phyloP scores from a whole-genome alignment of 2,797 vertebrate species.

The Myotis pilosus region DNA sequence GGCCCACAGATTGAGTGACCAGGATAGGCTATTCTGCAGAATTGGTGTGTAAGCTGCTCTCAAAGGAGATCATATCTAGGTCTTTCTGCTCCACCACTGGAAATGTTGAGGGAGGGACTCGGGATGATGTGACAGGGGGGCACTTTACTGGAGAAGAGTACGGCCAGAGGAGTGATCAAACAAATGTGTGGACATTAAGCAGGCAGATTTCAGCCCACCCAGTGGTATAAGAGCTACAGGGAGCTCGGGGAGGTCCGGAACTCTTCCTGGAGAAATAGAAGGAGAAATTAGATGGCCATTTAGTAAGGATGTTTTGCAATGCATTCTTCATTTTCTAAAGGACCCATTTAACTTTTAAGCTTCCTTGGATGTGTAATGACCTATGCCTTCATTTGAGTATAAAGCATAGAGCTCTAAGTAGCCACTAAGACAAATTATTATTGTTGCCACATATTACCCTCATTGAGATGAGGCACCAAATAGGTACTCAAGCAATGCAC shows the following conservation, averaged over 20 bases:
- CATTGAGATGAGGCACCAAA: background rate
- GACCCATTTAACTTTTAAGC: background rate
- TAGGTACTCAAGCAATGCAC: background rate
- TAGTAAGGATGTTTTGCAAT: background rate
- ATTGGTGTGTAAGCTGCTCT: background rate
- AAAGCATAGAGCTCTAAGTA: background rate
- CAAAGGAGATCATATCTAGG: fast-evolving
- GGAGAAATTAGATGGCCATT: background rate
- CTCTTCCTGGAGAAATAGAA: background rate
- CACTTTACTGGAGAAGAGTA: background rate
- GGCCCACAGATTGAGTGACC: background rate
- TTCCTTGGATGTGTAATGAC: background rate
- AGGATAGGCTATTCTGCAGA: background rate
- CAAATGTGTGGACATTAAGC: background rate
- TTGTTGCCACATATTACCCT: background rate
- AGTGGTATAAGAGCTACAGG: background rate
- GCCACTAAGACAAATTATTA: background rate
- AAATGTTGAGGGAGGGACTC: background rate
- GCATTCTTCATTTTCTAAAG: background rate
- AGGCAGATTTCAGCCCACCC: background rate
- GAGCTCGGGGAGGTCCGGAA: no score
- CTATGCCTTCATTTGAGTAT: background rate
- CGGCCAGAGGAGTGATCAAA: background rate
- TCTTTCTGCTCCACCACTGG: background rate
- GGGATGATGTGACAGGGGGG: fast-evolving